A percentile compares a stretch with the other conserved stretches of the same genome.
Conservation (phyloP, 1,140 invertebrate species). For the Sarcophaga bullata region DNA sequence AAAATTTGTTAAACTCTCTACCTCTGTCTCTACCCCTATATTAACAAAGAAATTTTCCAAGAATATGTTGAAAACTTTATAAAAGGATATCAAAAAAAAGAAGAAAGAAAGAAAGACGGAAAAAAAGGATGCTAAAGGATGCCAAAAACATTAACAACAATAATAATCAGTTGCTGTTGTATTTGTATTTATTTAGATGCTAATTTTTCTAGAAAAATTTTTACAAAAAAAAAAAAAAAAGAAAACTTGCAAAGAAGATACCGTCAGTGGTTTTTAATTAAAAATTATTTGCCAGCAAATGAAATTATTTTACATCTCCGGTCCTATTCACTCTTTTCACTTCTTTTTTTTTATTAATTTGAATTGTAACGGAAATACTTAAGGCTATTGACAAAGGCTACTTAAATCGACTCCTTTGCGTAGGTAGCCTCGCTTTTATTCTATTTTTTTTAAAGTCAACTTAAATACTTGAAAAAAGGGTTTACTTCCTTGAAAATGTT, state of each 20-base stretch:
- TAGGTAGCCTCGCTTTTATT: not conserved
- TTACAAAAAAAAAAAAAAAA: not conserved
- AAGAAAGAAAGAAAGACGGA: not conserved
- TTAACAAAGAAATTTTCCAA: not conserved
- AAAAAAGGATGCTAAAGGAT: not conserved
- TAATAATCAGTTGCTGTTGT: no score
- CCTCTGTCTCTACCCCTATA: not conserved
- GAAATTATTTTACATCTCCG: not conserved
- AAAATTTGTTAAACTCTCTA: not conserved
- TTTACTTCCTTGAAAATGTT: no score
- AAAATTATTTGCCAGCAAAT: no score
- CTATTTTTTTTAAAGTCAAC: not conserved
- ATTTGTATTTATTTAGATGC: constrained; percentile 33
- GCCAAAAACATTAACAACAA: no score
- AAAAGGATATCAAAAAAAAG: not conserved
- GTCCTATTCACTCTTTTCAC: not conserved
- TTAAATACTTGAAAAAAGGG: not conserved
- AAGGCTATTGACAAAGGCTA: constrained; percentile 16
- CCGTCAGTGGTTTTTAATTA: not conserved
- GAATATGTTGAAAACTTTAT: not conserved
- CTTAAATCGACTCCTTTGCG: not conserved
- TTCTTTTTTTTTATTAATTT: constrained; percentile 8
- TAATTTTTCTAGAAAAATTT: constrained; percentile 12
- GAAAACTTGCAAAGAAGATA: not conserved
- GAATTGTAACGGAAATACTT: constrained; percentile 22